These are phyloP conservation scores for Monopis laevigella DNA, from an alignment of 2,888 invertebrate genomes.

Conservation along the genomic window DNA sequence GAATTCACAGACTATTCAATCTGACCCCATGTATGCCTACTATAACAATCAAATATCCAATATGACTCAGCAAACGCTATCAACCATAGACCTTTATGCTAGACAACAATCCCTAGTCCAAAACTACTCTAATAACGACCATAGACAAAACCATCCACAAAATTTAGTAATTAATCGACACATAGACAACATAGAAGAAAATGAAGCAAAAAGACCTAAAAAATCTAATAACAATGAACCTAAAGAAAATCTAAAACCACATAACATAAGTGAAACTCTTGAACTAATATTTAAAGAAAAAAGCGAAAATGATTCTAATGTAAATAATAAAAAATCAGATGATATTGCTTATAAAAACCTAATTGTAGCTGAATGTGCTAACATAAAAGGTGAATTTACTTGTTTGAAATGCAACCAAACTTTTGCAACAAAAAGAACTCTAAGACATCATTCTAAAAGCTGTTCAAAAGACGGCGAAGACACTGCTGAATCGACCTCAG, in stretches of 20 bases:
- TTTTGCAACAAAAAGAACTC: constrained; percentile 42
- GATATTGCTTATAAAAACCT: constrained; percentile 20
- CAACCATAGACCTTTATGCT: constrained; percentile 33
- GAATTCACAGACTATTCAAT: no score
- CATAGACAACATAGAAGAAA: neutral
- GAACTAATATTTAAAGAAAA: constrained; percentile 20
- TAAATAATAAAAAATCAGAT: constrained; percentile 37
- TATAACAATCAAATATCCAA: no score
- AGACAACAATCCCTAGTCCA: constrained; percentile 40
- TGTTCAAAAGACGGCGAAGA: constrained; percentile 36
- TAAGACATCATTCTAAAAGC: constrained; percentile 37
- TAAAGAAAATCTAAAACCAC: constrained; percentile 12
- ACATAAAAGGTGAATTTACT: constrained; percentile 34
- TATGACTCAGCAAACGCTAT: no score
- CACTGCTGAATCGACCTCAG: no score
- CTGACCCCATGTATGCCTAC: no score
- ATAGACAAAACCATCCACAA: constrained; percentile 48
- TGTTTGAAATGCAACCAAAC: constrained; percentile 51
- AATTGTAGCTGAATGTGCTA: constrained; percentile 31
- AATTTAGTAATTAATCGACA: constrained; percentile 49
- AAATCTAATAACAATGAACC: neutral
- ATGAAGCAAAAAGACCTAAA: neutral
- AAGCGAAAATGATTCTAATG: constrained; percentile 30
- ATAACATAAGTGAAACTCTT: constrained; percentile 24
- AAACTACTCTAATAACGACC: constrained; percentile 28